Evolutionary conservation across 2,888 invertebrate species (phyloP).

Genomic region (Amphipyra tragopoginis): DNA sequence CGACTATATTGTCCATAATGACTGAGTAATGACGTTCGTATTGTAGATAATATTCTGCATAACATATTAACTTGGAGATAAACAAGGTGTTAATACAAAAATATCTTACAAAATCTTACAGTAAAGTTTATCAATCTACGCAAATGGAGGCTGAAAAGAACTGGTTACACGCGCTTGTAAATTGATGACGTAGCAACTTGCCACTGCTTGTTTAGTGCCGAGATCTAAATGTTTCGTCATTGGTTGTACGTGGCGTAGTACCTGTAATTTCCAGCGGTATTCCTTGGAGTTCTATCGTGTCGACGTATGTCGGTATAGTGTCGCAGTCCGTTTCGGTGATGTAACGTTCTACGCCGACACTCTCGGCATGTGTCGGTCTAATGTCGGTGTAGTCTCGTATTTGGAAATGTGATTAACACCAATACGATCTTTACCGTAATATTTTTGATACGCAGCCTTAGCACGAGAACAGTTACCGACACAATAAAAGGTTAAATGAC

Average conservation of each 20-base stretch:
- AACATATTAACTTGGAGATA: slow-evolving; percentile 19
- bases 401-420: slow-evolving; percentile 39
- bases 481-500: slow-evolving; percentile 15
- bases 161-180: slow-evolving; percentile 16
- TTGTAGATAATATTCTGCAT: slow-evolving; percentile 18
- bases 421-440: slow-evolving; percentile 18
- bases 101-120: slow-evolving; percentile 2
- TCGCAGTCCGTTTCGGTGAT: slow-evolving; percentile 36
- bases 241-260: slow-evolving; percentile 5
- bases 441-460: slow-evolving; percentile 1
- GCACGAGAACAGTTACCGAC: slow-evolving; percentile 9
- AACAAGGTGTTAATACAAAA: slow-evolving; percentile 21
- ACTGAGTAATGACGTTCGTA: slow-evolving; percentile 24
- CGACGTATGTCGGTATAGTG: slow-evolving; percentile 13
- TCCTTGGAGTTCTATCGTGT: slow-evolving; percentile 10
- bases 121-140: slow-evolving; percentile 16
- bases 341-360: slow-evolving; percentile 33
- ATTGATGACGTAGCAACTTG: slow-evolving; percentile 20
- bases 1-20: slow-evolving; percentile 24
- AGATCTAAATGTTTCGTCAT: slow-evolving; percentile 13
- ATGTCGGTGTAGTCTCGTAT: slow-evolving; percentile 32
- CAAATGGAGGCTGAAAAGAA: slow-evolving; percentile 24
- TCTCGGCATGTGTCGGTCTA: slow-evolving; percentile 2
- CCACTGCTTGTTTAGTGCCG: not conserved
- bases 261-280: slow-evolving; percentile 4